These are phyloP conservation scores for Peromyscus maniculatus DNA, from an alignment of 2,113 vertebrate species.

Conservation along the genomic window DNA sequence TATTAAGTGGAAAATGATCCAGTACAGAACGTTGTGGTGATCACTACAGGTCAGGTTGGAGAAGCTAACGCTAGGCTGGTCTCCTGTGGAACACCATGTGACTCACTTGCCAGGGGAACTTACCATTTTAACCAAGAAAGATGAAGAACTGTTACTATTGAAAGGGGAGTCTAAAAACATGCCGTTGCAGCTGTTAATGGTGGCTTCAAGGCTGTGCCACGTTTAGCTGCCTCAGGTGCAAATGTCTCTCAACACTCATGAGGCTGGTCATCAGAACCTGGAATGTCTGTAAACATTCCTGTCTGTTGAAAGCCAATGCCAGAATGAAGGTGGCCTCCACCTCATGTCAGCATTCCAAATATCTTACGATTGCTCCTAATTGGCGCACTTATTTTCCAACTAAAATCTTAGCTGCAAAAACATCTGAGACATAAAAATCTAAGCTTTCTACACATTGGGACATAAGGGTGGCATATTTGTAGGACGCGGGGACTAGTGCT, in stretches of 20 bases:
- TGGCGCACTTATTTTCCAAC: conserved; percentile 33
- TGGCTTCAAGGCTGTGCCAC: not conserved
- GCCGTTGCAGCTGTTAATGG: not conserved
- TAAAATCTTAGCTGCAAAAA: conserved; percentile 39
- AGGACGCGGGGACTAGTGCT: not conserved
- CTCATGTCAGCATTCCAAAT: conserved; percentile 43
- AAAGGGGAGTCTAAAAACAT: not conserved
- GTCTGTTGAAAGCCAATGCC: conserved; percentile 12
- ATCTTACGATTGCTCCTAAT: conserved; percentile 54
- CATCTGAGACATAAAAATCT: conserved; percentile 32
- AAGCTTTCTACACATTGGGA: not conserved
- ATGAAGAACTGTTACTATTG: not conserved
- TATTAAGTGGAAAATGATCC: not conserved
- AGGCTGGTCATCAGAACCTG: conserved; percentile 5
- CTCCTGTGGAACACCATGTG: not conserved
- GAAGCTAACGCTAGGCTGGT: conserved; percentile 5
- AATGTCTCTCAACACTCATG: conserved; percentile 12
- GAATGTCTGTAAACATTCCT: conserved; percentile 60
- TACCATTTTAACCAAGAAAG: not conserved
- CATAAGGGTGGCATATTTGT: not conserved
- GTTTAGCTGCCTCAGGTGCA: not conserved
- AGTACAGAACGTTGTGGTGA: not conserved
- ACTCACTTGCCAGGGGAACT: not conserved
- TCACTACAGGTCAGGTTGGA: not conserved
- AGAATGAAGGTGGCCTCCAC: conserved; percentile 33